Evolutionary conservation across 2,797 vertebrate species (phyloP), one percentile per base, ranked within the genome.

Genomic region (Anguilla anguilla): DNA sequence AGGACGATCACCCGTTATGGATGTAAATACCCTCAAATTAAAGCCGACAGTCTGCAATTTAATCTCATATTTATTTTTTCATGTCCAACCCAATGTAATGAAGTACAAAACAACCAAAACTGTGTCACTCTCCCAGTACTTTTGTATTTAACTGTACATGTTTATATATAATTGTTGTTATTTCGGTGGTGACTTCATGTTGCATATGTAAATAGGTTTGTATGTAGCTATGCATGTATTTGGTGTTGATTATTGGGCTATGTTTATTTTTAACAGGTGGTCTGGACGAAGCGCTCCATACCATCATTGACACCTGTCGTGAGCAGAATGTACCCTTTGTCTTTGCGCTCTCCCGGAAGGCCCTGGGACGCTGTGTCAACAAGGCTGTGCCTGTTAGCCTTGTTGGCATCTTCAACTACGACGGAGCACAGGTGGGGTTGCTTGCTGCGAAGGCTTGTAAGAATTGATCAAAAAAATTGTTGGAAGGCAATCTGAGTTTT

Each of bases 351-450:
- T 98, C 97, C 88, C 97, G 98, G 90, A 99, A 97, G 94, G 96
- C 97, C 46, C 92, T 99, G 57, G 98, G 98, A 28, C 97, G 97
- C 87, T 99, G 98, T 55, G 94, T 99, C 92, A 99, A 97, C 93
- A 99, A 99, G 94, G 96, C 96, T 0, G 98, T 99, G 87, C 98
- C 98, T 0, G 99, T 99, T 91, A 99, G 98, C 0, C 96, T 99
- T 86, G 98, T 99, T 90, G 99, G 99, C 55, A 97, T 99, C 92
- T 99, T 99, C 94, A 99, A 98, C 94, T 99, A 99, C 0, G 98
- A 99, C 19, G 99, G 99, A 0, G 99, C 98, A 81, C 98, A 99
- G 97, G 99, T 99, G 90, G 94, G 96, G 53, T 53, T 6, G 43
- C 61, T 31, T 22, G 77, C 35, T 17, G 46, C 13, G 15, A 28